Evolutionary conservation across 2,888 invertebrate genomes (phyloP).

Genomic region (Zaprionus lineosus): DNA sequence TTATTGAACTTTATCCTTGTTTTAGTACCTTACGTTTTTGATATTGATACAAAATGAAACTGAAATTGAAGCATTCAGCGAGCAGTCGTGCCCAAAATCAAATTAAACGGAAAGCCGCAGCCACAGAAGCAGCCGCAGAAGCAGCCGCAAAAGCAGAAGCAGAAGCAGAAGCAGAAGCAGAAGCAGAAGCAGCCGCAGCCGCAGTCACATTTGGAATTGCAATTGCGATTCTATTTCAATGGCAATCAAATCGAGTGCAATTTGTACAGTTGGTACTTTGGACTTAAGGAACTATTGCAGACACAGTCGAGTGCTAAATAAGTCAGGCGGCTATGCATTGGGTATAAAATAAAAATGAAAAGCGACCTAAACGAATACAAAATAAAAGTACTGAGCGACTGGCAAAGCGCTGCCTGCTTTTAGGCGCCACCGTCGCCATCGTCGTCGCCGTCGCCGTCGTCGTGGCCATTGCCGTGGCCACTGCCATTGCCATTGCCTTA

Average conservation of each 20-base stretch:
- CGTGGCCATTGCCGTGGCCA: no score
- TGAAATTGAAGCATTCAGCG: no score
- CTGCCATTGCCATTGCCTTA: no score
- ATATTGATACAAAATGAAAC: no score
- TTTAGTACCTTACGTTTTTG: no score
- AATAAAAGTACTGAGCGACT: constrained; percentile 22
- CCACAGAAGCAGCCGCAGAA: not conserved
- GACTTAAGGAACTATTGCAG: constrained; percentile 44
- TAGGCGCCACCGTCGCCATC: constrained; percentile 19
- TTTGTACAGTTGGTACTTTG: constrained; percentile 33
- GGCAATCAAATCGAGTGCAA: constrained; percentile 71
- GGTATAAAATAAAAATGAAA: constrained; percentile 4
- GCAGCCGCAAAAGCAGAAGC: no score
- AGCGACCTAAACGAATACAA: not conserved
- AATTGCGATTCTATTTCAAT: constrained; percentile 33
- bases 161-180: no score
- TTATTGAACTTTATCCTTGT: no score
- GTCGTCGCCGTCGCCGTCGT: no score
- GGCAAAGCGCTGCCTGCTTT: constrained; percentile 44
- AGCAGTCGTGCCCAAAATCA: not conserved
- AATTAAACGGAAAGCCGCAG: not conserved
- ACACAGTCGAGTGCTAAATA: constrained; percentile 65
- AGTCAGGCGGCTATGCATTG: constrained; percentile 46
- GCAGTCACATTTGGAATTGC: not conserved
- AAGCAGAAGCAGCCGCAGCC: no score